Evolutionary conservation across 2,888 invertebrate genomes (phyloP).

Genomic region (Drosophila cognata): DNA sequence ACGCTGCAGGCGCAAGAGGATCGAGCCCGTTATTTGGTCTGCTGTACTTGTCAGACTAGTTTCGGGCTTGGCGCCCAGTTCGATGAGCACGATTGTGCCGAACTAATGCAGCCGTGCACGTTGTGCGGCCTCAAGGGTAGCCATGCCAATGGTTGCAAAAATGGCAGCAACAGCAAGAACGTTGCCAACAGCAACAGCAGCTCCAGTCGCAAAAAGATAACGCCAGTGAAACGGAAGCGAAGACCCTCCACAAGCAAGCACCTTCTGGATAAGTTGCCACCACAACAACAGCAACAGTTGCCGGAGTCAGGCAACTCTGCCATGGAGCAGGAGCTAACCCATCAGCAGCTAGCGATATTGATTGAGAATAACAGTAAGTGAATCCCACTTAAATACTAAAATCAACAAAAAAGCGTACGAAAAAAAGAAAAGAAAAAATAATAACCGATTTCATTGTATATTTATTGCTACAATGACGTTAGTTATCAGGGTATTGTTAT

Average conservation of each 20-base stretch:
- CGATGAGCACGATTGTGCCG: conserved; percentile 89
- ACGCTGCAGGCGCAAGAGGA: conserved; percentile 86
- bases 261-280: background rate
- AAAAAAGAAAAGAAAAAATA: background rate
- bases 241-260: conserved; percentile 28
- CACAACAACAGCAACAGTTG: background rate
- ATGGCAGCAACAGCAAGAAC: conserved; percentile 40
- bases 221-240: conserved; percentile 23
- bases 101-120: conserved; percentile 83
- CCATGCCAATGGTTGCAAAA: conserved; percentile 83
- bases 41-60: conserved; percentile 92
- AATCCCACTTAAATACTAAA: too few species aligned
- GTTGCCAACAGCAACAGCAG: conserved; percentile 14
- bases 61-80: conserved; percentile 92
- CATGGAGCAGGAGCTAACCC: conserved; percentile 1
- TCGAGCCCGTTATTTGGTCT: conserved; percentile 89
- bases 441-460: background rate
- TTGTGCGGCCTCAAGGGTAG: conserved; percentile 83
- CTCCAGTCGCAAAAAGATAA: conserved; percentile 37
- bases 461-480: background rate
- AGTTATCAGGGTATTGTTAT: conserved; percentile 2
- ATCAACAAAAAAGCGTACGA: background rate
- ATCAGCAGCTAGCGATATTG: conserved; percentile 1
- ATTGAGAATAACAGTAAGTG: conserved; percentile 59
- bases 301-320: conserved; percentile 6